These are phyloP conservation scores for Scelioninae gen. 2 DNA, from an alignment of 2,888 invertebrate species.

Conservation along the genomic window DNA sequence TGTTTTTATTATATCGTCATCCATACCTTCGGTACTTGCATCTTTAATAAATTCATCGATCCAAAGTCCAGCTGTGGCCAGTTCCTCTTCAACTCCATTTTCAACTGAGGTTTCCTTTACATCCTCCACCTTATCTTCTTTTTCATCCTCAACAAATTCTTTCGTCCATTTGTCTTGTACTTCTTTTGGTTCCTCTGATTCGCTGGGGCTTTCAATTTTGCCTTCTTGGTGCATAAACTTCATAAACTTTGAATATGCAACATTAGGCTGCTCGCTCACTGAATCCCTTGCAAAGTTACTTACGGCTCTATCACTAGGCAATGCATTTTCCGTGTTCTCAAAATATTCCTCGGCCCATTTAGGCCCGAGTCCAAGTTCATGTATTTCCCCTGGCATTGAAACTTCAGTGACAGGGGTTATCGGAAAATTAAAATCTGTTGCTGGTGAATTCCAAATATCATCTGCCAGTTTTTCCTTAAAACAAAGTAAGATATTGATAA, in stretches of 20 bases:
- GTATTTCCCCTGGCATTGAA: constrained; percentile 66
- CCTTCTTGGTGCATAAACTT: constrained; percentile 88
- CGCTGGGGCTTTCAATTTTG: constrained; percentile 78
- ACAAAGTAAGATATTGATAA: background rate
- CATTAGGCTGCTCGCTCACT: constrained; percentile 80
- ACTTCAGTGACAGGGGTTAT: constrained; percentile 55
- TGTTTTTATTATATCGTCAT: no score
- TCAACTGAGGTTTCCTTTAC: constrained; percentile 63
- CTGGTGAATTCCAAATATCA: constrained; percentile 76
- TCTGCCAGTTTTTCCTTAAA: constrained; percentile 72
- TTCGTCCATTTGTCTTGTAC: constrained; percentile 50
- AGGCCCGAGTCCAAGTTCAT: constrained; percentile 76
- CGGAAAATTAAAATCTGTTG: constrained; percentile 56
- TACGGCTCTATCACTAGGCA: constrained; percentile 66
- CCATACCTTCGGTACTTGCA: constrained; percentile 58
- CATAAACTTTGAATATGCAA: constrained; percentile 88
- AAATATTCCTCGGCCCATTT: constrained; percentile 82
- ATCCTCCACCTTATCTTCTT: constrained; percentile 54
- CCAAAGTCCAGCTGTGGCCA: constrained; percentile 70
- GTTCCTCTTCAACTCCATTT: constrained; percentile 65
- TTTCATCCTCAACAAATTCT: constrained; percentile 47
- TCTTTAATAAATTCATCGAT: constrained; percentile 70
- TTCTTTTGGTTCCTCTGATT: constrained; percentile 69
- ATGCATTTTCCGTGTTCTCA: constrained; percentile 71
- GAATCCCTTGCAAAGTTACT: constrained; percentile 80